These are phyloP conservation scores for Drosophila baimaii DNA, from an alignment of 1,140 invertebrate genomes.

Conservation along the genomic window DNA sequence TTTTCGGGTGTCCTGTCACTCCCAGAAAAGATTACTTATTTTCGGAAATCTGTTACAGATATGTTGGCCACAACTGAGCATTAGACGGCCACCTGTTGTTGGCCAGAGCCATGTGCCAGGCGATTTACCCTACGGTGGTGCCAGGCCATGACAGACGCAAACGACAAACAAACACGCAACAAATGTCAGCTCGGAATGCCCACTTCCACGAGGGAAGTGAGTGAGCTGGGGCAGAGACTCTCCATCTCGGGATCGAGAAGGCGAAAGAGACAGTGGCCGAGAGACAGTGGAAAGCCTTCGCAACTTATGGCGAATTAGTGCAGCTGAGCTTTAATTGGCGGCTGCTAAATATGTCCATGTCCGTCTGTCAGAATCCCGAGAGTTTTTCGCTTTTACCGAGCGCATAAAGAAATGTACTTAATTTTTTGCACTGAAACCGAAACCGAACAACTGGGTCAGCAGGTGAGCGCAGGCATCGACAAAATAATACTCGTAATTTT, in stretches of 20 bases:
- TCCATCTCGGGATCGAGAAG: slow-evolving; percentile 32
- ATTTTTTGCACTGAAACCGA: slow-evolving; percentile 56
- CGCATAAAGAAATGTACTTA: slow-evolving; percentile 47
- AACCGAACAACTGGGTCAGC: slow-evolving; percentile 58
- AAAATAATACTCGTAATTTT: slow-evolving; percentile 36
- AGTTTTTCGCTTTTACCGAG: slow-evolving; percentile 13
- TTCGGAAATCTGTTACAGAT: slow-evolving; percentile 12
- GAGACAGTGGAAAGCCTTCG: slow-evolving; percentile 58
- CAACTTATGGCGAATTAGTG: slow-evolving; percentile 77
- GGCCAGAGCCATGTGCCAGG: slow-evolving; percentile 14
- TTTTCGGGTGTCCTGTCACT: background rate
- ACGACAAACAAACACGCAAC: slow-evolving; percentile 60
- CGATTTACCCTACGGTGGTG: slow-evolving; percentile 26
- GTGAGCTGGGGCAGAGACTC: slow-evolving; percentile 3
- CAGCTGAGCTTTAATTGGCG: slow-evolving; percentile 71
- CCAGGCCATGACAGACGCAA: slow-evolving; percentile 15
- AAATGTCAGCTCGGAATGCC: slow-evolving; percentile 65
- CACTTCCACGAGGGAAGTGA: slow-evolving; percentile 17
- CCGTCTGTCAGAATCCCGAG: slow-evolving; percentile 50
- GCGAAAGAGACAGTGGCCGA: slow-evolving; percentile 8
- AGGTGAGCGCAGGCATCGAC: slow-evolving; percentile 44
- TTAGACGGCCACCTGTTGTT: slow-evolving; percentile 17
- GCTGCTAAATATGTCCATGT: slow-evolving; percentile 44
- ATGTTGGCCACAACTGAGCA: slow-evolving; percentile 3
- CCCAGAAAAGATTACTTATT: background rate